Evolutionary conservation across 2,113 vertebrate genomes (phyloP).

Genomic region (Macrotis lagotis): DNA sequence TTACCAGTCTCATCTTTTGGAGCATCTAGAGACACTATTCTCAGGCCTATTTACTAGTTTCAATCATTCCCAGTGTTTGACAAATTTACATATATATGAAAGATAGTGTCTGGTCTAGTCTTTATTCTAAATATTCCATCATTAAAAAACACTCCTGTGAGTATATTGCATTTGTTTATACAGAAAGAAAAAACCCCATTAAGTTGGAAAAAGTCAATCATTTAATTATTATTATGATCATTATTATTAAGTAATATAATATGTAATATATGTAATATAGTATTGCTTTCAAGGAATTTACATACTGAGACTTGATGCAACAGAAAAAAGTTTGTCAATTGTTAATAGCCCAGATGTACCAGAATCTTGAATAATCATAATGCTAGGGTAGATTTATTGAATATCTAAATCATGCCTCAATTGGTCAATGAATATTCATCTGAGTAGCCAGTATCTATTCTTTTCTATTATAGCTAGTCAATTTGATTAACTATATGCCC

Average conservation of each 20-base stretch:
- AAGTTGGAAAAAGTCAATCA: background rate
- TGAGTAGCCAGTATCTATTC: background rate
- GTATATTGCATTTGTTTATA: slow-evolving; percentile 1
- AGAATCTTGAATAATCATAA: background rate
- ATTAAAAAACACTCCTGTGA: slow-evolving; percentile 13
- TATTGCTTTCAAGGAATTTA: background rate
- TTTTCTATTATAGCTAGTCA: background rate
- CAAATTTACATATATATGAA: slow-evolving; percentile 5
- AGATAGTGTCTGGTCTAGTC: slow-evolving; percentile 8
- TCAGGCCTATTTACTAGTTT: slow-evolving; percentile 51
- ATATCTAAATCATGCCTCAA: background rate
- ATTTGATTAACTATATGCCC: background rate
- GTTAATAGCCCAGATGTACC: background rate
- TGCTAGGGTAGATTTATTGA: background rate
- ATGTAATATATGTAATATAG: no score
- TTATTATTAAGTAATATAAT: no score
- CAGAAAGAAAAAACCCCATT: slow-evolving; percentile 29
- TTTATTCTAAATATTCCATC: slow-evolving; percentile 8
- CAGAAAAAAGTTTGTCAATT: background rate
- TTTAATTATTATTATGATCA: no score
- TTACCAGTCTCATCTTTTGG: background rate
- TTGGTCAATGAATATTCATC: background rate
- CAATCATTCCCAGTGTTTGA: background rate
- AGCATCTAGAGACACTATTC: slow-evolving; percentile 10
- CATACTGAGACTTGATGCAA: background rate